Evolutionary conservation across 2,888 invertebrate species (phyloP).

Genomic region (Chaetogeoica ovagalla): DNA sequence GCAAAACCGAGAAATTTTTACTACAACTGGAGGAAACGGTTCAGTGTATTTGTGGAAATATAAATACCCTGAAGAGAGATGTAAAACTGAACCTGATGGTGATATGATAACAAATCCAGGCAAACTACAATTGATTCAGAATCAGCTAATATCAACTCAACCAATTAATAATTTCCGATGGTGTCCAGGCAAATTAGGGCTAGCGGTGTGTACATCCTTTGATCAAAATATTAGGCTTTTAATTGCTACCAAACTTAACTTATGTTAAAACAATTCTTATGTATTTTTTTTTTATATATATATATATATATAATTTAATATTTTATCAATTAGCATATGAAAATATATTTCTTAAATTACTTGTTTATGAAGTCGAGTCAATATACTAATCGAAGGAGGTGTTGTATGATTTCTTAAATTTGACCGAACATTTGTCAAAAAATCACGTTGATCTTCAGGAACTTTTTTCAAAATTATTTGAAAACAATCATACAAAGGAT

Average conservation of each 20-base stretch:
- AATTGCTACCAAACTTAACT: constrained; percentile 84
- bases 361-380: constrained; percentile 51
- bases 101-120: constrained; percentile 76
- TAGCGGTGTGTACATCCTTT: constrained; percentile 86
- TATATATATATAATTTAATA: not conserved
- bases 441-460: constrained; percentile 61
- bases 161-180: constrained; percentile 89
- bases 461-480: constrained; percentile 90
- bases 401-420: constrained; percentile 66
- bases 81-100: constrained; percentile 72
- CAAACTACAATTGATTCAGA: constrained; percentile 74
- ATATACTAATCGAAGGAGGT: constrained; percentile 36
- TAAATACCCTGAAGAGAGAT: constrained; percentile 84
- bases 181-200: constrained; percentile 86
- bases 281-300: not conserved
- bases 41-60: constrained; percentile 95
- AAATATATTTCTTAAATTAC: constrained; percentile 20
- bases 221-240: constrained; percentile 87
- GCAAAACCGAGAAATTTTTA: constrained; percentile 90
- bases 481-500: constrained; percentile 76
- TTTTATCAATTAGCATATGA: not conserved
- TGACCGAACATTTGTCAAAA: constrained; percentile 70
- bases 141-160: constrained; percentile 79
- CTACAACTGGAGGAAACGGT: constrained; percentile 88
- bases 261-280: constrained; percentile 61